Evolutionary conservation across 2,113 vertebrate genomes (phyloP).

Genomic region (Campylomormyrus numenius): DNA sequence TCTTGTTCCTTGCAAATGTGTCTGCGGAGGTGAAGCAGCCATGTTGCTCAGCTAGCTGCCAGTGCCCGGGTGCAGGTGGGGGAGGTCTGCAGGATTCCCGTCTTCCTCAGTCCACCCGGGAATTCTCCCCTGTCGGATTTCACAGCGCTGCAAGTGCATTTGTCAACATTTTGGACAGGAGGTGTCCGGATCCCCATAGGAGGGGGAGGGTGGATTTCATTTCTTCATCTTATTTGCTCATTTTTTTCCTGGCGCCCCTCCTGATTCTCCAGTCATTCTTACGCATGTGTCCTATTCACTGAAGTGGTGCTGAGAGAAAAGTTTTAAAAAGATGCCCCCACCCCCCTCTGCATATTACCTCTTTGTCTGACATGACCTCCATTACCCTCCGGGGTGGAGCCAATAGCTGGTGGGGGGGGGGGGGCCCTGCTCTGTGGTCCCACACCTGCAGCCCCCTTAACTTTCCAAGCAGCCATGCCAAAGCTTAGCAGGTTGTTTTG

Average conservation of each 20-base stretch:
- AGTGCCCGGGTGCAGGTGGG: neutral
- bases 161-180: neutral
- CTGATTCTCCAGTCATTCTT: neutral
- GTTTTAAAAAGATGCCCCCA: neutral
- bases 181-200: neutral
- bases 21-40: neutral
- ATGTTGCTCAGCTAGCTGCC: neutral
- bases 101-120: neutral
- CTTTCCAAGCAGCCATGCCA: neutral
- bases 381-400: neutral
- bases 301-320: neutral
- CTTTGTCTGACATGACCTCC: neutral
- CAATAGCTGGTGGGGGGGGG: neutral
- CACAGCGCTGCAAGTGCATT: neutral
- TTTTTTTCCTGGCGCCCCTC: neutral
- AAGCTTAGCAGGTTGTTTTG: neutral
- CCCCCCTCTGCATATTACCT: neutral
- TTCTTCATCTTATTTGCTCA: neutral
- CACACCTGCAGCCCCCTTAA: neutral
- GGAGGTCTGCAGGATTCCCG: neutral
- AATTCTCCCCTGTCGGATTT: neutral
- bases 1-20: neutral
- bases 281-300: neutral
- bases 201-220: neutral
- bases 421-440: neutral